Evolutionary conservation across 2,113 vertebrate species (phyloP).

Genomic region (Strix aluco): DNA sequence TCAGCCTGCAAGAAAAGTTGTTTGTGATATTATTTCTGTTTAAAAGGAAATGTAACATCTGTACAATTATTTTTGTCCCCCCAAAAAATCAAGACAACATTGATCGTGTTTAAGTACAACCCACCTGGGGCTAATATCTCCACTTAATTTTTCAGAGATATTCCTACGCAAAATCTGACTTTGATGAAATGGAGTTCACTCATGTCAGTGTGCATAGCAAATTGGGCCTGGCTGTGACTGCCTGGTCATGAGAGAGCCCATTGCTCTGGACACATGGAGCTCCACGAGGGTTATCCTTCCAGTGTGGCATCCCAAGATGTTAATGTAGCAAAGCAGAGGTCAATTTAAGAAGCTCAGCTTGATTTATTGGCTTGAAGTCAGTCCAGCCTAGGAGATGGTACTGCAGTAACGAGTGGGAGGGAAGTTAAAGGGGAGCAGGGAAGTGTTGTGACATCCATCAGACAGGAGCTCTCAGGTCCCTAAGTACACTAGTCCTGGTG

Average conservation of each 20-base stretch:
- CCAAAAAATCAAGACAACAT: neutral
- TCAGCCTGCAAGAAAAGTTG: neutral
- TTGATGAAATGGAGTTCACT: neutral
- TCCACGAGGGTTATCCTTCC: neutral
- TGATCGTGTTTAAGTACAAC: fast-evolving
- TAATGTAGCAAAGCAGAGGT: neutral
- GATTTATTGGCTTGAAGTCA: neutral
- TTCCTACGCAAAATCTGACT: neutral
- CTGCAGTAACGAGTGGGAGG: neutral
- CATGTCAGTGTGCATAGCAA: neutral
- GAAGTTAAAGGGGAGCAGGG: neutral
- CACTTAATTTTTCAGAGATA: neutral
- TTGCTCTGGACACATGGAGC: neutral
- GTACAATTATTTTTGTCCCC: neutral
- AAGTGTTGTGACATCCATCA: neutral
- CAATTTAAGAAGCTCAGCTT: neutral
- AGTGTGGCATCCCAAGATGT: too few species aligned
- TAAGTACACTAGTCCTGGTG: neutral
- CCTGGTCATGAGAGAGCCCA: neutral
- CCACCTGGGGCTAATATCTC: neutral
- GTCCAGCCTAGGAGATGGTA: neutral
- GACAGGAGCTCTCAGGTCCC: neutral
- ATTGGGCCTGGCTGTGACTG: neutral
- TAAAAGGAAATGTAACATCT: neutral
- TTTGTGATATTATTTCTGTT: neutral